A percentile compares a stretch with the other conserved stretches of the same genome.
These are phyloP conservation scores for Pungitius pungitius DNA, from an alignment of 2,113 vertebrate genomes.

Conservation along the genomic window DNA sequence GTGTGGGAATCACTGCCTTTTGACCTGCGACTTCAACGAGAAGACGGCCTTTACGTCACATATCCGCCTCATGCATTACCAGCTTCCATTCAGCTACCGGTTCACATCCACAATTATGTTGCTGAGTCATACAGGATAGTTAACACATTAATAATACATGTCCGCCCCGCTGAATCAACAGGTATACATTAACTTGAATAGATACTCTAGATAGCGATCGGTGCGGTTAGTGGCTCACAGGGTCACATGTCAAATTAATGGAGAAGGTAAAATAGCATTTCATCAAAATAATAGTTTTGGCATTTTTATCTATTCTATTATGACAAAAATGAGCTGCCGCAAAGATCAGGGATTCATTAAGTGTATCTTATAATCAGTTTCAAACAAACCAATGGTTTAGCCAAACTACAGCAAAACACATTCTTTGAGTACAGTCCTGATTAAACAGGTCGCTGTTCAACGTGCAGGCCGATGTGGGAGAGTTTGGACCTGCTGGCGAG, in stretches of 20 bases:
- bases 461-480: no score
- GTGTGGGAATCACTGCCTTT: background rate
- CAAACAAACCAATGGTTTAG: background rate
- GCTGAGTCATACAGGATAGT: conserved; percentile 38
- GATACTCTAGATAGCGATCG: conserved; percentile 18
- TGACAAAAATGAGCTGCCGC: background rate
- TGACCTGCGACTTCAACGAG: background rate
- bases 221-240: conserved; percentile 14
- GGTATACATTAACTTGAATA: conserved; percentile 24
- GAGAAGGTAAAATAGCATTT: background rate
- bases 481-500: background rate
- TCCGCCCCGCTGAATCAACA: conserved; percentile 22
- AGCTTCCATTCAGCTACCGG: conserved; percentile 20
- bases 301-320: background rate
- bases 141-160: conserved; percentile 32
- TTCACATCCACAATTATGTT: conserved; percentile 10
- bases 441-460: background rate
- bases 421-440: background rate
- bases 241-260: conserved; percentile 6
- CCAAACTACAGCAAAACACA: background rate
- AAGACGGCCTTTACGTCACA: conserved; percentile 1
- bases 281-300: background rate
- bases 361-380: background rate
- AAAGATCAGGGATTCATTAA: background rate
- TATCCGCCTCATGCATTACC: background rate